These are phyloP conservation scores for Malurus melanocephalus DNA, from an alignment of 2,113 vertebrate species.

Conservation along the genomic window DNA sequence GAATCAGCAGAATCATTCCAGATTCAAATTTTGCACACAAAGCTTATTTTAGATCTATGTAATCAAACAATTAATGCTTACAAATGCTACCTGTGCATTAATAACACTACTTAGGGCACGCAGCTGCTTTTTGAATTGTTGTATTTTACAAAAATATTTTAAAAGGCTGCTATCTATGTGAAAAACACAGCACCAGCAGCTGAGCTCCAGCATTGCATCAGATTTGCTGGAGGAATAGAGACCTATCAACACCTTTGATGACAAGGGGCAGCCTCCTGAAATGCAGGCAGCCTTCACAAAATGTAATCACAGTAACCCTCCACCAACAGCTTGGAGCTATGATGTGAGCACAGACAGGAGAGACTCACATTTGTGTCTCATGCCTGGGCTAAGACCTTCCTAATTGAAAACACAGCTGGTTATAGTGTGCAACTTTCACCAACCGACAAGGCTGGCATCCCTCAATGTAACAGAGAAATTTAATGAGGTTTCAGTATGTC, in stretches of 20 bases:
- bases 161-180: neutral
- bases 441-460: slow-evolving; percentile 15
- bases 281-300: neutral
- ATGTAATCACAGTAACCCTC: neutral
- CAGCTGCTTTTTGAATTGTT: neutral
- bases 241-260: neutral
- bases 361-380: neutral
- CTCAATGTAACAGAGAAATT: neutral
- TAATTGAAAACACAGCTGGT: slow-evolving; percentile 7
- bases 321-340: neutral
- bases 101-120: neutral
- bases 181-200: neutral
- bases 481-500: slow-evolving; percentile 47
- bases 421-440: neutral
- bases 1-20: neutral
- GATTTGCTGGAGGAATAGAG: neutral
- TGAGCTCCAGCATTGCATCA: neutral
- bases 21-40: neutral
- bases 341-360: neutral
- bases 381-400: neutral
- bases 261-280: neutral
- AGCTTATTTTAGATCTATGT: neutral
- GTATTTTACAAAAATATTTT: neutral
- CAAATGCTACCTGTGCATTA: neutral
- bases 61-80: neutral